Evolutionary conservation across 2,113 vertebrate genomes (phyloP).

Genomic region (Prinia subflava): DNA sequence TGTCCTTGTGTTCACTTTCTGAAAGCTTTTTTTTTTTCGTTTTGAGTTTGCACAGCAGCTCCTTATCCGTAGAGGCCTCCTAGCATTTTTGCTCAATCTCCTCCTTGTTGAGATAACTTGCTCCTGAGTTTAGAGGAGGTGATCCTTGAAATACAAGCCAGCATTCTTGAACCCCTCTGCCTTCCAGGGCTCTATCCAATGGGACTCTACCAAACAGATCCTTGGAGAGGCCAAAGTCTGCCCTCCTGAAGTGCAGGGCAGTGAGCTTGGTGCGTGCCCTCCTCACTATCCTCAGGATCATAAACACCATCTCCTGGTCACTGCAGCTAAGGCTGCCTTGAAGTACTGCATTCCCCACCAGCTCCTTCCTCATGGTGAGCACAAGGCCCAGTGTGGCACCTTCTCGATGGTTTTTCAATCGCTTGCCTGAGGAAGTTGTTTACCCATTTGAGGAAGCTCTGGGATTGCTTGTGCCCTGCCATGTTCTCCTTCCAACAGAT

Average conservation of each 20-base stretch:
- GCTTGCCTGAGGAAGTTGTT: background rate
- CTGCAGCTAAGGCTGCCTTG: no score
- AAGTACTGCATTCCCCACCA: background rate
- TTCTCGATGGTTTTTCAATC: background rate
- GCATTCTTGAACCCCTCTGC: fast-evolving
- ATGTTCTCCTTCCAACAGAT: background rate
- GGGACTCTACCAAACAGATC: fast-evolving
- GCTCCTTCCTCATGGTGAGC: background rate
- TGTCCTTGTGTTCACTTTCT: fast-evolving
- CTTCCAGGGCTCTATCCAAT: background rate
- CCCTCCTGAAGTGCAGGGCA: background rate
- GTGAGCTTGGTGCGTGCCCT: background rate
- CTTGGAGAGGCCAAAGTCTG: background rate
- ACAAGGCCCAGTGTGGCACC: background rate
- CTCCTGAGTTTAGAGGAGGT: background rate
- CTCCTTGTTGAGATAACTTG: background rate
- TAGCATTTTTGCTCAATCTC: background rate
- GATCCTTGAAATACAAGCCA: background rate
- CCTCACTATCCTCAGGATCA: fast-evolving
- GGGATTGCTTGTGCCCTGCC: background rate
- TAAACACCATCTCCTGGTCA: background rate
- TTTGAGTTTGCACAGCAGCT: background rate
- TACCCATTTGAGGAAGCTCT: background rate
- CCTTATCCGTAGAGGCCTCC: no score
- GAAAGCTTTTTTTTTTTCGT: background rate